Evolutionary conservation across 2,113 vertebrate genomes (phyloP).

Genomic region (Lycaon pictus): DNA sequence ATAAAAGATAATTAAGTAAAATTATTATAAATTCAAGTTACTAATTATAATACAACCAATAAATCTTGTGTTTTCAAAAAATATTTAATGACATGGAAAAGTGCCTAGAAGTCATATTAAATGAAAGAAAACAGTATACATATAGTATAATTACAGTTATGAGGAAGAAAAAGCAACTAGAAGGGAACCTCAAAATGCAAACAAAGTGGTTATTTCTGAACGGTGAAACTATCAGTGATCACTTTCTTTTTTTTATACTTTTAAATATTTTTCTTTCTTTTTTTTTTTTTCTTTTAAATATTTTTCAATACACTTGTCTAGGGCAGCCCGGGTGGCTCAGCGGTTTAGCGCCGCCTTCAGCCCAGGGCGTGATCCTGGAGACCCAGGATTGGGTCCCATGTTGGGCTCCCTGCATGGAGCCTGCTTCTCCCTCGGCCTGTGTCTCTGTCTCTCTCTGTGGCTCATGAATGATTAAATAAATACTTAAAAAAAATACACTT

Average conservation of each 20-base stretch:
- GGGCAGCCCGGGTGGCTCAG: too few relatives aligned
- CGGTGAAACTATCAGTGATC: neutral
- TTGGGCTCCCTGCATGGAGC: too few relatives aligned
- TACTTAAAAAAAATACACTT: neutral
- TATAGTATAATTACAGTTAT: neutral
- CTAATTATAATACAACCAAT: slow-evolving; percentile 33
- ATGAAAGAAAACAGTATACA: neutral
- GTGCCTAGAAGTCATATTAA: slow-evolving; percentile 28
- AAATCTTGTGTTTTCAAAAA: slow-evolving; percentile 57
- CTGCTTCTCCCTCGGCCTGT: too few relatives aligned
- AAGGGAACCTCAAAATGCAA: slow-evolving; percentile 34
- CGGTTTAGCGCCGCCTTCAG: too few relatives aligned
- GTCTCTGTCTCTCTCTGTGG: too few relatives aligned
- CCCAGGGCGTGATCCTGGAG: too few relatives aligned
- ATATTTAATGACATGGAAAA: slow-evolving; percentile 51
- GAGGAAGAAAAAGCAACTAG: slow-evolving; percentile 13
- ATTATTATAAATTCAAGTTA: slow-evolving; percentile 15
- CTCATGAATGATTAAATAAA: too few relatives aligned
- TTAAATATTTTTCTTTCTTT: slow-evolving; percentile 16
- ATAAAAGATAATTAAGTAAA: slow-evolving; percentile 18
- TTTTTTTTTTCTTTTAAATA: neutral
- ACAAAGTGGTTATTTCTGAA: slow-evolving; percentile 38
- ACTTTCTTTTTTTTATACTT: neutral
- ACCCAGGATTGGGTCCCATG: too few relatives aligned
- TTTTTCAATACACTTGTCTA: neutral